These are phyloP conservation scores for Parotocinclus haroldoi DNA, from an alignment of 2,797 vertebrate genomes.

Conservation along the genomic window DNA sequence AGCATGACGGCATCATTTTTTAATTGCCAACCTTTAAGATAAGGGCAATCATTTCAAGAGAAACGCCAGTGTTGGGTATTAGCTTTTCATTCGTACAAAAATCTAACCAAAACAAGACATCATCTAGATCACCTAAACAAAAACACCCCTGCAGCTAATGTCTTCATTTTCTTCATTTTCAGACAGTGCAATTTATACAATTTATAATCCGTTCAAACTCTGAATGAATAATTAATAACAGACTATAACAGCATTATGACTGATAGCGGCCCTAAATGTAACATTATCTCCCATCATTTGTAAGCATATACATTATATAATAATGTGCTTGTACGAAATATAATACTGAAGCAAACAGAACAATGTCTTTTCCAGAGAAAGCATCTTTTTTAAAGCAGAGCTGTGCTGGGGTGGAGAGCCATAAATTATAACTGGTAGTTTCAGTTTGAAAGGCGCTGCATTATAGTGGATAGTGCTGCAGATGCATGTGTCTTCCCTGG, in stretches of 20 bases:
- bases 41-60: constrained; percentile 28
- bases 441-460: constrained; percentile 38
- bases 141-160: constrained; percentile 9
- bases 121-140: neutral
- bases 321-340: constrained; percentile 1
- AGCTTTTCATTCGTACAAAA: constrained; percentile 17
- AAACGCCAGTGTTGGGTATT: constrained; percentile 26
- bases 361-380: constrained; percentile 15
- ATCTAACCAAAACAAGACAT: constrained; percentile 18
- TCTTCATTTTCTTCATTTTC: neutral
- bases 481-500: constrained; percentile 33
- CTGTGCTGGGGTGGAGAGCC: constrained; percentile 30
- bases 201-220: too few species aligned
- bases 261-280: neutral
- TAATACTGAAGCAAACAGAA: neutral
- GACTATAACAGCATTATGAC: neutral
- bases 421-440: constrained; percentile 35
- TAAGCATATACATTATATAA: neutral
- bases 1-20: constrained; percentile 19
- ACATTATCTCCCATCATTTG: neutral
- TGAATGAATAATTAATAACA: neutral
- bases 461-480: constrained; percentile 26
- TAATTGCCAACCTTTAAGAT: constrained; percentile 51
- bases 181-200: too few species aligned
- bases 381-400: constrained; percentile 19